Base-by-base conservation (phyloP, 2,888 invertebrate species). In the Conops quadrifasciatus region DNA sequence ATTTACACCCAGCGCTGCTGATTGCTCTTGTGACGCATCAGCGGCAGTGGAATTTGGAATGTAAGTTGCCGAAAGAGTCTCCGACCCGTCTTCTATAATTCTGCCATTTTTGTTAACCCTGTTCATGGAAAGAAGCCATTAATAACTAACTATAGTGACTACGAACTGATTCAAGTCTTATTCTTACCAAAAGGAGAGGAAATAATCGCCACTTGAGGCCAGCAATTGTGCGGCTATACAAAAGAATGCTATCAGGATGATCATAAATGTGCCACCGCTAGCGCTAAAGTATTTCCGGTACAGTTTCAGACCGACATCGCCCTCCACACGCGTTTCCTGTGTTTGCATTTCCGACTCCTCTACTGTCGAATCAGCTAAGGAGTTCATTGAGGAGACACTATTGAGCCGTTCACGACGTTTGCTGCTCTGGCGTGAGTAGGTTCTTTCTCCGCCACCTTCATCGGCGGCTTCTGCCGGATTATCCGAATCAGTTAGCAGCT, bases 151-250 rank as follows among this genome's bases (percentile, higher is more conserved):
- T 28, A 28, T n/a, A 45, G 13, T 13, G 7, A 2, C 1, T 13
- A 9, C 4, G 13, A 21, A 24, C 13, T 21, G 16, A 49, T 30
- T 21, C 9, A 36, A 2, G 5, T 28, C 15, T 0, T n/a, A n/a
- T n/a, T 73, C 83, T 78, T 72, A 71, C 94, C 94, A 94, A 80
- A 89, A 90, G n/a, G 92, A 90, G 15, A 94, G 88, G 88, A 93
- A 95, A 85, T 90, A 93, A 82, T 95, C 95, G 2, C 91, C 89
- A 9, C 89, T 90, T 28, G 93, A 94, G 5, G 91, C 92, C 26
- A 91, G 85, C 7, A 90, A 78, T 85, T 94, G 94, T 0, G 93
- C 89, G 0, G 90, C 77, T 45, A 91, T 76, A 74, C 91, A 92
- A 43, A 92, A 88, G n/a, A 90, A 67, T 0, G 90, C 75, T 83